Evolutionary conservation across 2,888 invertebrate genomes (phyloP).

Genomic region (Fragum sueziense): DNA sequence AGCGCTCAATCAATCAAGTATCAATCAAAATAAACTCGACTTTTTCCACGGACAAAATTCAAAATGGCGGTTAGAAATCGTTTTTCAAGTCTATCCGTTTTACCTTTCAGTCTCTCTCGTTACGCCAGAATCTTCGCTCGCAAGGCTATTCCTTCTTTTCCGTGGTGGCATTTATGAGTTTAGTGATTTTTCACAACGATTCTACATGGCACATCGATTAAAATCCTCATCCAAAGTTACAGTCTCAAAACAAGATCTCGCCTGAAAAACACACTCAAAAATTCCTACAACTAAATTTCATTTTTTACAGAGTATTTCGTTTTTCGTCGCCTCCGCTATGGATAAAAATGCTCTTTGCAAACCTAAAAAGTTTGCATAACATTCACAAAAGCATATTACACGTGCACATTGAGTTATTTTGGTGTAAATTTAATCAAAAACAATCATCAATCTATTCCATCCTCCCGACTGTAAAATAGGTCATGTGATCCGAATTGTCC

Average conservation of each 20-base stretch:
- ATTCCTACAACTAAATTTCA: too few species aligned
- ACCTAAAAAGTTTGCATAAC: too few species aligned
- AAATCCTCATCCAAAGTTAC: too few species aligned
- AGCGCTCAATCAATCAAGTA: too few species aligned
- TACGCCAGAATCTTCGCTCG: constrained; percentile 66
- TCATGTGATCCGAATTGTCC: constrained; percentile 63
- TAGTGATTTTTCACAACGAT: background rate
- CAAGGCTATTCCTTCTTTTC: constrained; percentile 71
- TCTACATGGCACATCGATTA: background rate
- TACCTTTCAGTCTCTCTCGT: constrained; percentile 44
- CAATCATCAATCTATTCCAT: background rate
- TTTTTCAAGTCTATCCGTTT: constrained; percentile 24
- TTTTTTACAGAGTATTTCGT: too few species aligned
- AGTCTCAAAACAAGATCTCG: too few species aligned
- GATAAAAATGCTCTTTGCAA: too few species aligned
- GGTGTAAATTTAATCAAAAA: too few species aligned
- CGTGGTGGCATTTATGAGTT: constrained; percentile 70
- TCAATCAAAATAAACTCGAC: background rate
- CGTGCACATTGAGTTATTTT: too few species aligned
- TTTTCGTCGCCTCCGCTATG: too few species aligned
- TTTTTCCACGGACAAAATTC: constrained; percentile 36
- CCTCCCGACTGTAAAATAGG: constrained; percentile 42
- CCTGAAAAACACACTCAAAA: too few species aligned
- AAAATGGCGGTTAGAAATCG: constrained; percentile 67
- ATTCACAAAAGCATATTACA: too few species aligned